Percentiles rank a stretch among this genome's conserved stretches.
phyloP scores from a whole-genome alignment of 2,888 invertebrate genomes.

The Ormyrus nitidulus region DNA sequence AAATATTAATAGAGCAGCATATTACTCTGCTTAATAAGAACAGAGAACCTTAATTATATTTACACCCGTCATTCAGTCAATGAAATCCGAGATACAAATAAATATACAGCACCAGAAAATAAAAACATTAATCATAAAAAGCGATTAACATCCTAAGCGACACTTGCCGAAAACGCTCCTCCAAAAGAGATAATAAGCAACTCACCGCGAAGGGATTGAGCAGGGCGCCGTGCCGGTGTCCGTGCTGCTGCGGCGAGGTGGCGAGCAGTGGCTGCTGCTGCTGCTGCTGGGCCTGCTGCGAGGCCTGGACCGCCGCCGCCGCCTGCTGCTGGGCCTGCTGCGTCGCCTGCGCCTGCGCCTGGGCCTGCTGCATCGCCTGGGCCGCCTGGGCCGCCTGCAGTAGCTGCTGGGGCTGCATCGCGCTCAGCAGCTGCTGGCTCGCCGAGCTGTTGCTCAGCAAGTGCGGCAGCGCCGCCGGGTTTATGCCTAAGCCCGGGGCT shows the following conservation, averaged over 20 bases:
- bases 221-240: slow-evolving; percentile 72
- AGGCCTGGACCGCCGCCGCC: slow-evolving; percentile 61
- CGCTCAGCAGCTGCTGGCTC: slow-evolving; percentile 86
- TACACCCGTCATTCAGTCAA: too few species aligned
- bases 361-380: slow-evolving; percentile 68
- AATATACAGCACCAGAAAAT: too few species aligned
- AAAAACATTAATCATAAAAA: too few species aligned
- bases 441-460: slow-evolving; percentile 83
- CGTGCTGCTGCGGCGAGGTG: slow-evolving; percentile 71
- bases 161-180: too few species aligned
- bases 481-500: slow-evolving; percentile 82
- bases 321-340: slow-evolving; percentile 64
- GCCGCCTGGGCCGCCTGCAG: slow-evolving; percentile 73
- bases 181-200: background rate
- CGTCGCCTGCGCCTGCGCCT: slow-evolving; percentile 59
- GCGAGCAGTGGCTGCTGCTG: slow-evolving; percentile 70
- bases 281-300: slow-evolving; percentile 65
- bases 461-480: slow-evolving; percentile 83
- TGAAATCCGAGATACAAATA: too few species aligned
- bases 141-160: too few species aligned
- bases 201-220: slow-evolving; percentile 72
- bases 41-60: too few species aligned
- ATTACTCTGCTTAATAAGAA: too few species aligned
- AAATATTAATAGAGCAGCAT: too few species aligned
- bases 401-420: slow-evolving; percentile 83